Conservation (phyloP, 2,113 vertebrate species). For the Cariama cristata region DNA sequence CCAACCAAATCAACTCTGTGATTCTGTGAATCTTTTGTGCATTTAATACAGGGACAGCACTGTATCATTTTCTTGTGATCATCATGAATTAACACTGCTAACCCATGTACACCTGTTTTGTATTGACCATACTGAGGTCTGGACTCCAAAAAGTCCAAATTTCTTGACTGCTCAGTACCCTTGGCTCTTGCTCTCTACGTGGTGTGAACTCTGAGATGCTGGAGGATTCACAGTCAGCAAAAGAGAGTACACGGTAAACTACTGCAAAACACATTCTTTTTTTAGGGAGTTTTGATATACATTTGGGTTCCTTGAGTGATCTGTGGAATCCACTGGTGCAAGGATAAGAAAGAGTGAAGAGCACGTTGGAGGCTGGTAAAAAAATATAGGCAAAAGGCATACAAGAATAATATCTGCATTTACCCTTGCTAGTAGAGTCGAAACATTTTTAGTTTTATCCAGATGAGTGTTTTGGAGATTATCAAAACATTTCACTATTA, state of each 20-base stretch:
- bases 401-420: background rate
- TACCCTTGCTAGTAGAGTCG: background rate
- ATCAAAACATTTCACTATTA: conserved; percentile 18
- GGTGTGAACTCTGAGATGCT: background rate
- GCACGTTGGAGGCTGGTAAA: background rate
- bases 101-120: background rate
- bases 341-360: background rate
- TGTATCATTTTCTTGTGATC: background rate
- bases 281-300: background rate
- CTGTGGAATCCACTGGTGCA: background rate
- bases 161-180: background rate
- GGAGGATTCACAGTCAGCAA: background rate
- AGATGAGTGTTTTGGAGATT: background rate
- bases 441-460: background rate
- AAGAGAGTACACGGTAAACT: background rate
- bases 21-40: background rate
- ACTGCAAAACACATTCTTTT: background rate
- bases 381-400: background rate
- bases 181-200: background rate
- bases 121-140: background rate
- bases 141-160: background rate
- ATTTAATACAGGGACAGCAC: background rate
- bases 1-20: too few species aligned
- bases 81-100: background rate
- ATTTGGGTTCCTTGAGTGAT: background rate